Evolutionary conservation across 2,797 vertebrate genomes (phyloP).

Genomic region (Acropternis orthonyx): DNA sequence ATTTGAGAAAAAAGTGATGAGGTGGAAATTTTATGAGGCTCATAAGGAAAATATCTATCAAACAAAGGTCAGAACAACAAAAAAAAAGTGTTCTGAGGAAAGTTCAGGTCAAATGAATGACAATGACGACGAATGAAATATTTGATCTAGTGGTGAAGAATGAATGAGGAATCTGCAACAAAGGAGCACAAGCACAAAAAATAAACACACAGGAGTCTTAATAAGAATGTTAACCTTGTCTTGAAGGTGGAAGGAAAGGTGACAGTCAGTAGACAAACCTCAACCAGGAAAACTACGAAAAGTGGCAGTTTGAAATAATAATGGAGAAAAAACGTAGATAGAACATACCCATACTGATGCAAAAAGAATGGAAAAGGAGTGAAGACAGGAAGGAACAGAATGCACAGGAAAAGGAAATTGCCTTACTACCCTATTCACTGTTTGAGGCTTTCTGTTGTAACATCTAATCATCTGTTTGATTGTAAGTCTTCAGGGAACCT

Average conservation of each 20-base stretch:
- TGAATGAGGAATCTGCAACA: background rate
- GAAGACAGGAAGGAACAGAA: background rate
- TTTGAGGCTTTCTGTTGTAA: background rate
- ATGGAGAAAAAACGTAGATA: background rate
- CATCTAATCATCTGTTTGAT: background rate
- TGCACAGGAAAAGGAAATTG: background rate
- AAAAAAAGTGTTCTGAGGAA: background rate
- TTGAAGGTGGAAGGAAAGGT: background rate
- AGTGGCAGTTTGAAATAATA: background rate
- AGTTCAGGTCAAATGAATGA: conserved; percentile 30
- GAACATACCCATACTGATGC: background rate
- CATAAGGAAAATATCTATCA: conserved; percentile 26
- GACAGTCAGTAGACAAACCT: background rate
- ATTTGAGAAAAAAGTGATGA: background rate
- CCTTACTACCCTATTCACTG: background rate
- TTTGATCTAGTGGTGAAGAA: background rate
- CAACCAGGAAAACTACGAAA: background rate
- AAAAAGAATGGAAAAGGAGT: background rate
- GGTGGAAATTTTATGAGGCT: background rate
- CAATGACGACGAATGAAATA: background rate
- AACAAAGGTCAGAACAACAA: conserved; percentile 20
- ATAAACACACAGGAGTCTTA: background rate
- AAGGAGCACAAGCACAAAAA: background rate
- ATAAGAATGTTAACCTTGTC: background rate
- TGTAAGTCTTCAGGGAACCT: background rate